Conservation (phyloP, 2,113 vertebrate species). For the Pitta sordida region DNA sequence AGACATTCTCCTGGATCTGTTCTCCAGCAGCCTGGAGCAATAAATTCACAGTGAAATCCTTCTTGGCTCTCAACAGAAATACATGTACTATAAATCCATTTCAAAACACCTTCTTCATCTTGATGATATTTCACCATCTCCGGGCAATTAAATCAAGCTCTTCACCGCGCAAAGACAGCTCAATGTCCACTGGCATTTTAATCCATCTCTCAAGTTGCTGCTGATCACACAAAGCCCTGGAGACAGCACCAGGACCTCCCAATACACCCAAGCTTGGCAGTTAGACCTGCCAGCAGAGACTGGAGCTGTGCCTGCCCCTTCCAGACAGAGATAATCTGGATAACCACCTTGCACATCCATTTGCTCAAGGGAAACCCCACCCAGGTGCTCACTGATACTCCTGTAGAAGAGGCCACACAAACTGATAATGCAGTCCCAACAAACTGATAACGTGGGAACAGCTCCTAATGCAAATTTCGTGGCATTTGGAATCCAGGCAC, state of each 20-base stretch:
- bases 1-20: neutral
- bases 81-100: neutral
- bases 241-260: neutral
- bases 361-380: neutral
- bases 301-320: neutral
- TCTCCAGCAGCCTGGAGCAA: neutral
- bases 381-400: neutral
- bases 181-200: neutral
- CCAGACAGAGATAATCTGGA: neutral
- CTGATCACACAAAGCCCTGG: neutral
- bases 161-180: neutral
- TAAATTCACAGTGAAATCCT: neutral
- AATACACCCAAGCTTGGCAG: neutral
- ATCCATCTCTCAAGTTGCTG: neutral
- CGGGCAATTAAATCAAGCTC: neutral
- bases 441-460: neutral
- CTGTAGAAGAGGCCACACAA: rapidly evolving
- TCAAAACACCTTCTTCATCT: neutral
- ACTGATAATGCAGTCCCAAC: neutral
- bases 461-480: neutral
- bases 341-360: neutral
- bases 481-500: neutral
- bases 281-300: neutral
- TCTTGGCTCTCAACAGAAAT: neutral
- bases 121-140: neutral